Evolutionary conservation across 2,888 invertebrate species (phyloP).

Genomic region (Choreutis nemorana): DNA sequence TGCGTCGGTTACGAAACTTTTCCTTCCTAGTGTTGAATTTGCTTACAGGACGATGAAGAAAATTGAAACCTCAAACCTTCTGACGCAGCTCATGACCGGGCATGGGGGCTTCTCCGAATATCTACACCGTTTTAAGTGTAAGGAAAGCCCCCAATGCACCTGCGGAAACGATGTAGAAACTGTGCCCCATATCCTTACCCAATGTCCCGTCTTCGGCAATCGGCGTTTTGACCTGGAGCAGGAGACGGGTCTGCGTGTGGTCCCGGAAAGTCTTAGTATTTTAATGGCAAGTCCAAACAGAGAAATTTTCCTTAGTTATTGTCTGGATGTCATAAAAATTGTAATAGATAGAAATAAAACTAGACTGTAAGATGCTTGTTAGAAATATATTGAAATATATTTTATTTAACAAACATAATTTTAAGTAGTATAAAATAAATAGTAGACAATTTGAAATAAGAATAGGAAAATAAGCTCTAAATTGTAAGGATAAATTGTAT

Average conservation of each 20-base stretch:
- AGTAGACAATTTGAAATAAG: not conserved
- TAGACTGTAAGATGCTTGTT: not conserved
- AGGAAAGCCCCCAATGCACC: not conserved
- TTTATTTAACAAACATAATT: not conserved
- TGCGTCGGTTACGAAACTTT: not conserved
- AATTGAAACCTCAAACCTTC: not conserved
- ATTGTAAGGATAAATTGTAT: not conserved
- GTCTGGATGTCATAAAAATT: not conserved
- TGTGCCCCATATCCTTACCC: not conserved
- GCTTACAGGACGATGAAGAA: not conserved
- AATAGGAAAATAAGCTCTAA: not conserved
- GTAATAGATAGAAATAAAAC: constrained; percentile 1
- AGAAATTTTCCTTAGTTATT: not conserved
- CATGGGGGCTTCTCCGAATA: constrained; percentile 5
- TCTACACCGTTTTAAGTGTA: constrained; percentile 3
- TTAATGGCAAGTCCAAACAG: not conserved
- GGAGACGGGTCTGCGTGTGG: not conserved
- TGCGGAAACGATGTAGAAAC: not conserved
- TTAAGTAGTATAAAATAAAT: not conserved
- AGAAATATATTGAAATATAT: not conserved
- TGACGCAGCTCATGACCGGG: constrained; percentile 4
- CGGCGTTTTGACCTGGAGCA: not conserved
- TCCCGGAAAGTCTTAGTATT: not conserved
- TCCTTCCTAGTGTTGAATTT: not conserved
- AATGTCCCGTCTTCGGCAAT: not conserved